Evolutionary conservation across 1,140 invertebrate genomes (phyloP), one percentile per base, ranked within the genome.

Genomic region (Ectropis grisescens): DNA sequence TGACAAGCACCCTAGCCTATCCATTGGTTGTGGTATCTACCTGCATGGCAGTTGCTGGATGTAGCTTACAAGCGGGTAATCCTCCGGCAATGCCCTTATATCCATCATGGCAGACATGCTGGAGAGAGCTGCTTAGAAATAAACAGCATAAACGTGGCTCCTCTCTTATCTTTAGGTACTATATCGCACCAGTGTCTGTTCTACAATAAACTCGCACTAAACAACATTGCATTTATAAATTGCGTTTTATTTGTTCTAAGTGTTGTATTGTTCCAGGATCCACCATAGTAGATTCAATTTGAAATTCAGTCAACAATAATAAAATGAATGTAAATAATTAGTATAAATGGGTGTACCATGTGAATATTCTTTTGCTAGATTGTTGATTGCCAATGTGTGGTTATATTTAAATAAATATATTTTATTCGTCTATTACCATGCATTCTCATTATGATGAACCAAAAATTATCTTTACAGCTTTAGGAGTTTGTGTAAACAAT

Each of bases 1-100:
- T 95, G 14, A 89, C 91, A 14, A 90, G 89, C 37, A 87, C 93
- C 15, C 58, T 95, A 22, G 92, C 90, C 5, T 96, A 97, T 75
- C 94, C 94, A 11, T 89, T 96, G 55, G 87, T 90, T 66, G 90
- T 97, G 9, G 93, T 96, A 1, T 91, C 91, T 16, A 92, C 92
- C 44, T 94, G 94, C 61, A 95, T 95, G 90, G 86, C 89, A 41
- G 90, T 96, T 2, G 91, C 89, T 37, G 87, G 91, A 23, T 82
- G 60, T 44, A 91, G 91, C 29, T 83, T 96, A 10, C 75, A 79
- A 45, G 92, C 93, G 19, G 93, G 92, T 13, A 81, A 86, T 23
- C 92, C 91, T 11, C 92, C 93, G 1, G 74, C 86, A 7, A 95
- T 95, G 93, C 92, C 93, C 19, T 70, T 86, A 11, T 96, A 95